These are phyloP conservation scores for Diaphora mendica DNA, from an alignment of 2,888 invertebrate genomes.

Conservation along the genomic window DNA sequence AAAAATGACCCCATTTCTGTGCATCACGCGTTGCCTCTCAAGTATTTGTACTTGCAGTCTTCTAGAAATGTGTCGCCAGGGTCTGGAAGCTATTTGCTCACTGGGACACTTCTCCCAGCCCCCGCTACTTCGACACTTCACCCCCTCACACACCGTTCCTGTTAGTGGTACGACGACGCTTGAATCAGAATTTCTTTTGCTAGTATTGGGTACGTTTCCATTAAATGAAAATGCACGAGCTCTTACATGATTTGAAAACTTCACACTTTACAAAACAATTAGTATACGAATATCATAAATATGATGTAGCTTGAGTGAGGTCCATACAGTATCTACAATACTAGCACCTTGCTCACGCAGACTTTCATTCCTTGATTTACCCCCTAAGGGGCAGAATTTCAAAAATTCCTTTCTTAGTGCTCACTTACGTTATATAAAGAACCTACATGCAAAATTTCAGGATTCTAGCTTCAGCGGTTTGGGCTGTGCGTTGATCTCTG, in stretches of 20 bases:
- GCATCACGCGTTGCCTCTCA: constrained; percentile 21
- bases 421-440: no score
- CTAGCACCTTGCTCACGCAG: no score
- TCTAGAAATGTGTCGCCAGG: constrained; percentile 43
- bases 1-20: constrained; percentile 16
- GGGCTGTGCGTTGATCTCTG: no score
- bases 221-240: constrained; percentile 2
- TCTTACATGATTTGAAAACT: background rate
- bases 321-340: no score
- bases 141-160: constrained; percentile 18
- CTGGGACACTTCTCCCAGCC: constrained; percentile 14
- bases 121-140: constrained; percentile 1
- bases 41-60: constrained; percentile 45
- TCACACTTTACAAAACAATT: no score
- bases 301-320: no score
- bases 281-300: no score
- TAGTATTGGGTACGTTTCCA: constrained; percentile 28
- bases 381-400: no score
- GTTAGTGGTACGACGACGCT: constrained; percentile 42
- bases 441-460: no score
- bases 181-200: constrained; percentile 50
- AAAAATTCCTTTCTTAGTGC: no score
- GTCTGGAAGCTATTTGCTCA: constrained; percentile 48
- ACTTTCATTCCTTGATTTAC: no score
- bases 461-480: no score